phyloP scores from a whole-genome alignment of 2,113 vertebrate species.

The Cyanoderma ruficeps region DNA sequence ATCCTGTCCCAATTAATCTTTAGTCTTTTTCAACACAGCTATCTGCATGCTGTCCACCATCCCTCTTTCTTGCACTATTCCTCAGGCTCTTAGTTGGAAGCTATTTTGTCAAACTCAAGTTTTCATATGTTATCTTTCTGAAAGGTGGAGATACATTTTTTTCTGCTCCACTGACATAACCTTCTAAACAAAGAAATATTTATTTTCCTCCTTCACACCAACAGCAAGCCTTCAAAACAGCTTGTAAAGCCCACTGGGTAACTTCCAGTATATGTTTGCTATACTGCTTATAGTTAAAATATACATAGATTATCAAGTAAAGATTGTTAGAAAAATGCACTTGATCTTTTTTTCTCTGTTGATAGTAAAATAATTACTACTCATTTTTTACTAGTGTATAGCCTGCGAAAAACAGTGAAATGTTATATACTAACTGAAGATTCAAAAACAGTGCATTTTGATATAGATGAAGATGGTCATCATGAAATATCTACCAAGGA shows the following conservation, averaged over 20 bases:
- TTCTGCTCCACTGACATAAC: not conserved
- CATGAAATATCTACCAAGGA: constrained; percentile 61
- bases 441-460: constrained; percentile 65
- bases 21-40: not conserved
- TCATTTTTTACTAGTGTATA: not conserved
- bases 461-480: constrained; percentile 49
- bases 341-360: not conserved
- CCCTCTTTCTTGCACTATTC: not conserved
- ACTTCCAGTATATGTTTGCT: not conserved
- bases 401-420: constrained; percentile 1
- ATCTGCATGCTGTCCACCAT: not conserved
- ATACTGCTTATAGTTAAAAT: not conserved
- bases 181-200: not conserved
- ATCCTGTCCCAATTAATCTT: not conserved
- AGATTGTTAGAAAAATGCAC: not conserved
- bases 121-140: not conserved
- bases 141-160: not conserved
- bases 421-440: constrained; percentile 61
- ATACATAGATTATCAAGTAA: not conserved
- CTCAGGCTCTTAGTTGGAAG: not conserved
- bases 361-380: not conserved
- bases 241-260: not conserved
- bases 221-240: not conserved
- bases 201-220: not conserved
- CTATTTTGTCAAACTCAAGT: not conserved